Evolutionary conservation across 1,140 invertebrate genomes (phyloP).

Genomic region (Drosophila nikananu): DNA sequence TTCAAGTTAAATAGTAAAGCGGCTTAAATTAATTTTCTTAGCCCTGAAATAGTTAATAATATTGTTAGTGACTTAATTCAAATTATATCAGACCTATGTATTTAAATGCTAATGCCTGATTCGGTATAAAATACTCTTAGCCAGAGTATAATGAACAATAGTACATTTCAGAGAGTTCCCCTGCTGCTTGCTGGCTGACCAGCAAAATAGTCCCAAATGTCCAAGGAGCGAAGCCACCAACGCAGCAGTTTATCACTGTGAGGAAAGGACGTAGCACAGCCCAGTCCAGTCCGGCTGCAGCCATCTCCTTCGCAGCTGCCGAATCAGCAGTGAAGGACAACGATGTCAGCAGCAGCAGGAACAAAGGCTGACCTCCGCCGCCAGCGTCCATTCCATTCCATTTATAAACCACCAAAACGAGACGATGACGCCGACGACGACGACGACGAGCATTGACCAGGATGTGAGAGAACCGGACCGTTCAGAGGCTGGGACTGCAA

Average conservation of each 20-base stretch:
- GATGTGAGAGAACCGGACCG: not conserved
- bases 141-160: constrained; percentile 44
- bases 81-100: not conserved
- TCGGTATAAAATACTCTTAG: not conserved
- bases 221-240: constrained; percentile 35
- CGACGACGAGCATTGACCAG: constrained; percentile 42
- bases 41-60: not conserved
- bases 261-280: constrained; percentile 3
- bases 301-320: constrained; percentile 40
- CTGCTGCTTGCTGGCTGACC: constrained; percentile 8
- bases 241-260: constrained; percentile 58
- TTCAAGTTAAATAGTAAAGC: no score
- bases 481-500: constrained; percentile 53
- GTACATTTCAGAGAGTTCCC: constrained; percentile 18
- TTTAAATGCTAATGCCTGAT: not conserved
- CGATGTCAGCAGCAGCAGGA: constrained; percentile 51
- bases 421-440: constrained; percentile 47
- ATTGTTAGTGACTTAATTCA: not conserved
- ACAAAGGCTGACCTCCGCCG: constrained; percentile 50
- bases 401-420: constrained; percentile 58
- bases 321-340: constrained; percentile 51
- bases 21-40: not conserved
- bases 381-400: constrained; percentile 36
- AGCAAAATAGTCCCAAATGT: constrained; percentile 50
- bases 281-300: constrained; percentile 4